Base-by-base conservation (phyloP, 2,888 invertebrate species). In the Bhutanitis thaidina region DNA sequence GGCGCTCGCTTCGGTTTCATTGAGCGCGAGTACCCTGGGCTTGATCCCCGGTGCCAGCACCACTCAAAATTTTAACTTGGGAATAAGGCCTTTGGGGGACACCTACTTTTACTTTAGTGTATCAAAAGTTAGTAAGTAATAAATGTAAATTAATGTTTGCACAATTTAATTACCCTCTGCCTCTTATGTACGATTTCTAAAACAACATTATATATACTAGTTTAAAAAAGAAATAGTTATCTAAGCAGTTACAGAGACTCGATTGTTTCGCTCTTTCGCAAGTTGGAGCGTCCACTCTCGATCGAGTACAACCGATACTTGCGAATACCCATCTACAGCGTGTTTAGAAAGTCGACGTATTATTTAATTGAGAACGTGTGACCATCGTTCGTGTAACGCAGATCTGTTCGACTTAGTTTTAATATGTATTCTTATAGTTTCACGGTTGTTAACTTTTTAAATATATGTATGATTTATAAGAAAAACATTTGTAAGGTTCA, bases 191-290 rank as follows among this genome's bases (percentile, higher is more conserved):
- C 29, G 41, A 29, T 40, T 45, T 46, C 29, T 46, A 51, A 27
- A 37, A 43, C 38, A 32, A 34, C 35, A 14, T 16, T 12, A 15
- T 15, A n/a, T n/a, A n/a, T n/a, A n/a, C n/a, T n/a, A n/a, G n/a
- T n/a, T n/a, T n/a, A 2, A 12, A 36, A 36, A 47, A 44, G 16
- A 25, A 29, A 36, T 65, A 62, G 78, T 85, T 82, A 75, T 79
- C 74, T 77, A 77, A 77, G 74, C 70, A 59, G 62, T 60, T 71
- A 78, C 76, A 74, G 69, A 72, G 74, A 69, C 73, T n/a, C 80
- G 83, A 85, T 86, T 86, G 86, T 85, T 78, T 72, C 65, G 61
- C 62, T 64, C 64, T 86, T 85, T 75, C 80, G 80, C 77, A 86
- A 85, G 67, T 49, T 59, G 64, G 67, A 68, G 67, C 76, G 76